phyloP scores from a whole-genome alignment of 2,113 vertebrate species.

The Thermophis baileyi region DNA sequence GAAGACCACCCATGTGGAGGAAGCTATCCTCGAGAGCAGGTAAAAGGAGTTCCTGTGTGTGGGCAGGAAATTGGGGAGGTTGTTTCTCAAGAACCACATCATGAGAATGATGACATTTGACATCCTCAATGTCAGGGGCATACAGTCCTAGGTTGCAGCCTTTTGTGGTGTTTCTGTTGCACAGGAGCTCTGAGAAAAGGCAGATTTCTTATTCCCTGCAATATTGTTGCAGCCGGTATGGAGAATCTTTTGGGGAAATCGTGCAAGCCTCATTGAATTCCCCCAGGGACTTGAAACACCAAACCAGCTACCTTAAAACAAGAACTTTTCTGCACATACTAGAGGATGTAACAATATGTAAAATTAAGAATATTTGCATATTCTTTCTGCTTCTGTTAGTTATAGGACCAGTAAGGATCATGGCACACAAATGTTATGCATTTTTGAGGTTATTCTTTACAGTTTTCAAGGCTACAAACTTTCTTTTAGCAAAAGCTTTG shows the following conservation, averaged over 20 bases:
- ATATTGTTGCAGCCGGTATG: not conserved
- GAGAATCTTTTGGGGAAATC: not conserved
- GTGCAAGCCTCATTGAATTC: not conserved
- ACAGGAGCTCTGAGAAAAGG: not conserved
- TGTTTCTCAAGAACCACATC: not conserved
- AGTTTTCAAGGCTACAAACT: not conserved
- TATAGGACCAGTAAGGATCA: not conserved
- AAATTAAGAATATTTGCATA: not conserved
- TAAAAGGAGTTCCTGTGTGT: conserved; percentile 32
- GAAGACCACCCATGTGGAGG: conserved; percentile 81
- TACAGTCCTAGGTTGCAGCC: not conserved
- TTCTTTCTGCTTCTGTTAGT: not conserved
- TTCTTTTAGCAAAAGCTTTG: not conserved
- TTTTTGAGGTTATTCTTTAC: not conserved
- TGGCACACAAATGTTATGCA: not conserved
- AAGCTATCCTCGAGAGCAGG: conserved; percentile 92
- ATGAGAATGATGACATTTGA: not conserved
- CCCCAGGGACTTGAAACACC: not conserved
- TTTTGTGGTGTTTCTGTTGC: no score
- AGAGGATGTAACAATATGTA: not conserved
- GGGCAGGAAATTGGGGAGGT: not conserved
- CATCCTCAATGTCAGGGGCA: not conserved
- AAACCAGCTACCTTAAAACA: not conserved
- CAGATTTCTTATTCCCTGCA: not conserved
- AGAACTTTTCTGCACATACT: not conserved